A percentile compares a stretch with the other conserved stretches of the same genome.
phyloP scores from a whole-genome alignment of 2,797 vertebrate genomes.

The Saguinus oedipus region DNA sequence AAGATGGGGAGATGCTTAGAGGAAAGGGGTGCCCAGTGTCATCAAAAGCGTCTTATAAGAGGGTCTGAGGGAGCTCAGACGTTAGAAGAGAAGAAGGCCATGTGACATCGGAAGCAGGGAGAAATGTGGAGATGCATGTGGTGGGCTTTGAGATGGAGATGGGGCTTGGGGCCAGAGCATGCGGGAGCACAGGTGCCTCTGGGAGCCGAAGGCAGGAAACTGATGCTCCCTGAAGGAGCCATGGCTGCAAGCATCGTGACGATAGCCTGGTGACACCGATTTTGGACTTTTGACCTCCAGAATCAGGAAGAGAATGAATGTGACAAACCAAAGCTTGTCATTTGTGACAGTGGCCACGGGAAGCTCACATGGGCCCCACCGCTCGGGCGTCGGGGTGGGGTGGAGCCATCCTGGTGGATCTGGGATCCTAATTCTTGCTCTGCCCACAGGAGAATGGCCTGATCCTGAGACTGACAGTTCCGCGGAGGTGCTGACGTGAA shows the following conservation, averaged over 20 bases:
- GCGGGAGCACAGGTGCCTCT: no score
- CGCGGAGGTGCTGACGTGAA: rapidly evolving
- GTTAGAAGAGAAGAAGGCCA: not conserved
- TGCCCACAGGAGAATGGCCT: not conserved
- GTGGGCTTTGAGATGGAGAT: not conserved
- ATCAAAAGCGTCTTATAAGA: not conserved
- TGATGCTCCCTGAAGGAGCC: not conserved
- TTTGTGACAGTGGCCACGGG: rapidly evolving
- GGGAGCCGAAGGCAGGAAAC: not conserved
- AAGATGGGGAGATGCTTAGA: not conserved
- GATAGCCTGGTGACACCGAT: not conserved
- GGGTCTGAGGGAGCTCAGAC: rapidly evolving
- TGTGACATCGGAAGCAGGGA: rapidly evolving
- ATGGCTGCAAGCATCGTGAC: no score
- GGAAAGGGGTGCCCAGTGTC: no score
- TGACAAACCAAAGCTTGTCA: rapidly evolving
- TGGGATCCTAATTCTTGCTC: constrained; percentile 20
- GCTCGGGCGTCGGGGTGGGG: rapidly evolving
- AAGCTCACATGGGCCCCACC: no score
- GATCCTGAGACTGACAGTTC: not conserved
- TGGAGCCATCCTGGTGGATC: not conserved
- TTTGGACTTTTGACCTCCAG: not conserved
- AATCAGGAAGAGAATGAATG: no score
- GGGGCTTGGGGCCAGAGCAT: not conserved
- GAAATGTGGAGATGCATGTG: rapidly evolving